Percentiles rank a stretch among this genome's conserved stretches.
These are phyloP conservation scores for Harpagoxenus sublaevis DNA, from an alignment of 2,888 invertebrate species.

Conservation along the genomic window DNA sequence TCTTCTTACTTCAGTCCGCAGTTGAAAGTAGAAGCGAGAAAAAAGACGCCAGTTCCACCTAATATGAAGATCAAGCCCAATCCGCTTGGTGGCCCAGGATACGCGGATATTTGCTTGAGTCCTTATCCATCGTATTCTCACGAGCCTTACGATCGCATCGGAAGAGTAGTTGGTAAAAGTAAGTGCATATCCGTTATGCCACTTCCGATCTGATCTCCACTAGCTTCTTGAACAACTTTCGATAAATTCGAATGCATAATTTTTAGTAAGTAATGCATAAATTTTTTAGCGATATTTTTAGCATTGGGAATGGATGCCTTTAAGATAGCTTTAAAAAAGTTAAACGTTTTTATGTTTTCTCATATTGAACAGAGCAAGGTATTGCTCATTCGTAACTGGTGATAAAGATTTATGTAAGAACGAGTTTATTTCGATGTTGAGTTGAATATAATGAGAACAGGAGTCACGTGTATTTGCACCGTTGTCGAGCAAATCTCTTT, in stretches of 20 bases:
- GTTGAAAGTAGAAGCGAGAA: slow-evolving; percentile 60
- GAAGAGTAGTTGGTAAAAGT: slow-evolving; percentile 23
- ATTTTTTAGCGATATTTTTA: not conserved
- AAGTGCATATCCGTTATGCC: slow-evolving; percentile 32
- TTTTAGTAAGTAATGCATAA: not conserved
- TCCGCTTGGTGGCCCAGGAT: slow-evolving; percentile 87
- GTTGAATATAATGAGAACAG: slow-evolving; percentile 24
- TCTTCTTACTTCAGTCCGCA: slow-evolving; percentile 80
- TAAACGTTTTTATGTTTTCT: not conserved
- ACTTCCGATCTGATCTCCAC: slow-evolving; percentile 1
- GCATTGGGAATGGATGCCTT: not conserved
- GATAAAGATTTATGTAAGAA: slow-evolving; percentile 37
- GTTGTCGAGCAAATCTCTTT: slow-evolving; percentile 1
- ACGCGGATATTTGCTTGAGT: slow-evolving; percentile 86
- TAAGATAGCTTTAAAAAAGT: not conserved
- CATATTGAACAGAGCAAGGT: not conserved
- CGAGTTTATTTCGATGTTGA: slow-evolving; percentile 32
- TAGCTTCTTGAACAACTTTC: not conserved
- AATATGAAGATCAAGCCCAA: slow-evolving; percentile 80
- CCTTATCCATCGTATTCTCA: slow-evolving; percentile 82
- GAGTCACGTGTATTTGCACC: slow-evolving; percentile 17
- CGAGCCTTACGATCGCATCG: slow-evolving; percentile 75
- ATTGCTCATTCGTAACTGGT: slow-evolving; percentile 28
- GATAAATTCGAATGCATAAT: slow-evolving; percentile 28
- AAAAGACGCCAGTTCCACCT: slow-evolving; percentile 61